Evolutionary conservation across 2,888 invertebrate genomes (phyloP).

Genomic region (Lamellibrachia columna): DNA sequence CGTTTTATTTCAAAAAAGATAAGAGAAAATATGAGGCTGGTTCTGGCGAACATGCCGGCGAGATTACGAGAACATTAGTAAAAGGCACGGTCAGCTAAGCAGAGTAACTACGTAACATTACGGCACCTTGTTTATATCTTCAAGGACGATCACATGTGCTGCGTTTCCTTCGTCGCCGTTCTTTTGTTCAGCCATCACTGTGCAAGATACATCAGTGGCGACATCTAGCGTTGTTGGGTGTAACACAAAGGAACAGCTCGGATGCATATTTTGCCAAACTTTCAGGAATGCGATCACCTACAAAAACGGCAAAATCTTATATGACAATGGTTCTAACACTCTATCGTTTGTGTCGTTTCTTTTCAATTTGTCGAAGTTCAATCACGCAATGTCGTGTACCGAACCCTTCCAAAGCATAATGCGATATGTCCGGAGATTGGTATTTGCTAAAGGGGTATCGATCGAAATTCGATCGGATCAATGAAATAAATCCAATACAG

Average conservation of each 20-base stretch:
- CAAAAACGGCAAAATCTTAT: neutral
- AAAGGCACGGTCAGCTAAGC: too few relatives aligned
- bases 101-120: neutral
- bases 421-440: neutral
- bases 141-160: neutral
- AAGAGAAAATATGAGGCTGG: too few relatives aligned
- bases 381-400: neutral
- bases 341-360: neutral
- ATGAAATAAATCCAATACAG: too few relatives aligned
- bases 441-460: too few relatives aligned
- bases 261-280: neutral
- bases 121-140: neutral
- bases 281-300: neutral
- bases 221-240: neutral
- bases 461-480: too few relatives aligned
- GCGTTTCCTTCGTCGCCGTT: neutral
- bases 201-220: neutral
- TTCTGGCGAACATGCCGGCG: too few relatives aligned
- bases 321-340: neutral
- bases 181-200: neutral
- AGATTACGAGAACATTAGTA: too few relatives aligned
- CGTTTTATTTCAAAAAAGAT: too few relatives aligned
- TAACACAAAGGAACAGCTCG: neutral
- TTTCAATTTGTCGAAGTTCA: neutral
- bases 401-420: neutral